phyloP scores from a whole-genome alignment of 2,797 vertebrate genomes.

The Fringilla coelebs region DNA sequence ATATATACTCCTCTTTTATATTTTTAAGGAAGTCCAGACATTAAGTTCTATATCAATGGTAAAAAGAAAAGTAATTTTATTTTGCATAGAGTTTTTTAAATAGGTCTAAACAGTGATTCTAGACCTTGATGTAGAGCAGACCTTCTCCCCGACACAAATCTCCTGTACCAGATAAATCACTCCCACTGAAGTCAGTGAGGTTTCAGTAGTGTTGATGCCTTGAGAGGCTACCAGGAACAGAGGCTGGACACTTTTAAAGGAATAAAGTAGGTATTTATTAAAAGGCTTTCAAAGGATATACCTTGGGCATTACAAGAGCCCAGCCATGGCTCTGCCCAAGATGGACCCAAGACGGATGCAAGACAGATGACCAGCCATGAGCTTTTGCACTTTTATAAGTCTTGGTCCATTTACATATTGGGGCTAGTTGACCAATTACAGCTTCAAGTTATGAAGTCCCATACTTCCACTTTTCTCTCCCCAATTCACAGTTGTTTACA shows the following conservation, averaged over 20 bases:
- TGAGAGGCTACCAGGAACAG: neutral
- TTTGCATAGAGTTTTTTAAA: neutral
- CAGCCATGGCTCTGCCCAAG: rapidly evolving
- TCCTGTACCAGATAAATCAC: neutral
- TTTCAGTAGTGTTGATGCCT: neutral
- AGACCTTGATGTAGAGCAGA: neutral
- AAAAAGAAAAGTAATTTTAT: neutral
- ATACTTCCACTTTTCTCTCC: neutral
- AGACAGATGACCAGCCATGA: neutral
- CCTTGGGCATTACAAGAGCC: neutral
- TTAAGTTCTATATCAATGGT: neutral
- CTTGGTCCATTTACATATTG: neutral
- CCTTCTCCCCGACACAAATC: neutral
- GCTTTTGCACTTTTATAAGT: neutral
- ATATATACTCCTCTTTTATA: neutral
- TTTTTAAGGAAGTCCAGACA: neutral
- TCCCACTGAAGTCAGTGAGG: neutral
- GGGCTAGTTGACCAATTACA: neutral
- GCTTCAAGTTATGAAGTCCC: neutral
- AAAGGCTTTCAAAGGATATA: neutral
- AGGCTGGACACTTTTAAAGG: neutral
- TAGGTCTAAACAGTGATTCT: neutral
- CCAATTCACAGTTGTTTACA: neutral
- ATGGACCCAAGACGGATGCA: neutral
- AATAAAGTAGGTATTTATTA: neutral